Percentiles rank a stretch among this genome's conserved stretches.
Evolutionary conservation across 2,888 invertebrate genomes (phyloP).

Genomic region (Apamea anceps): DNA sequence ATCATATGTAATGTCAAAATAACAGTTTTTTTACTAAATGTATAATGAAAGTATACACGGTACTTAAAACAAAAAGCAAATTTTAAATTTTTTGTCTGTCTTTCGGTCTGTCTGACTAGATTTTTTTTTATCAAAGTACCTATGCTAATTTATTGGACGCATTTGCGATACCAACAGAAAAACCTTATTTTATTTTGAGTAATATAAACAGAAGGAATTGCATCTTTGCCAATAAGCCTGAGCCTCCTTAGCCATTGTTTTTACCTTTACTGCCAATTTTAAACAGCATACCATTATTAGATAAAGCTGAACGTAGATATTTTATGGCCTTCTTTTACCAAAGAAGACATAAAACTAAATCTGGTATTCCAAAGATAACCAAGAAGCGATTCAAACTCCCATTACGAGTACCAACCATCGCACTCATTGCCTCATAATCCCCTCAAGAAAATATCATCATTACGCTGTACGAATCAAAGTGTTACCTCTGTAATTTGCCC

Average conservation of each 20-base stretch:
- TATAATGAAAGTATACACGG: too few species aligned
- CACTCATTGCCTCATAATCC: constrained; percentile 34
- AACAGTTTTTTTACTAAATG: too few species aligned
- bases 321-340: background rate
- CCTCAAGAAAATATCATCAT: constrained; percentile 44
- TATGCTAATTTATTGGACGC: background rate
- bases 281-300: background rate
- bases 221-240: background rate
- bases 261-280: background rate
- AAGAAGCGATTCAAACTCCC: constrained; percentile 36
- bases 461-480: constrained; percentile 45
- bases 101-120: too few species aligned
- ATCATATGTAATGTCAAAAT: too few species aligned
- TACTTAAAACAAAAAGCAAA: too few species aligned
- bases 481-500: constrained; percentile 47
- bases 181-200: background rate
- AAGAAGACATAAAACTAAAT: constrained; percentile 7
- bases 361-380: constrained; percentile 39
- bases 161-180: background rate
- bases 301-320: background rate
- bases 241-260: background rate
- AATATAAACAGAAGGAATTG: background rate
- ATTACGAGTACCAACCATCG: constrained; percentile 19
- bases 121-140: too few species aligned
- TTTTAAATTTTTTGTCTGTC: too few species aligned